Percentiles rank a stretch among this genome's conserved stretches.
Conservation (phyloP, 2,797 vertebrate genomes). For the Naso thynnoides region DNA sequence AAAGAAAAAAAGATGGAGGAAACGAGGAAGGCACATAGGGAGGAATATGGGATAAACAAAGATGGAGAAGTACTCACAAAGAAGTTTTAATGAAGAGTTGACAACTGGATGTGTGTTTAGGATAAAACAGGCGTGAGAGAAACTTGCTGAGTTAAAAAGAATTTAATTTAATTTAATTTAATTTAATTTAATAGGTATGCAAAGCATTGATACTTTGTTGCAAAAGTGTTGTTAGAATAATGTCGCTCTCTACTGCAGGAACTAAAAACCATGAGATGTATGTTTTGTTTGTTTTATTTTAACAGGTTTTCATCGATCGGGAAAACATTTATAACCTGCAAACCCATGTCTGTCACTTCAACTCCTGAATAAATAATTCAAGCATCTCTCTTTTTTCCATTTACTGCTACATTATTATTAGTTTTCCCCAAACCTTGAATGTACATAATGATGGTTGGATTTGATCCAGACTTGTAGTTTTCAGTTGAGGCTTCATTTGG, state of each 20-base stretch:
- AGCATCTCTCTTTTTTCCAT: constrained; percentile 5
- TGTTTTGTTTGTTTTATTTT: not conserved
- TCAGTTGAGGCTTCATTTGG: not conserved
- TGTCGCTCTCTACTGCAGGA: not conserved
- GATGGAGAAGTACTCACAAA: not conserved
- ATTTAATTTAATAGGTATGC: not conserved
- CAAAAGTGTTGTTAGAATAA: not conserved
- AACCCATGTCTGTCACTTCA: constrained; percentile 33
- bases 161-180: too few relatives aligned
- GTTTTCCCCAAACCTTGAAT: not conserved
- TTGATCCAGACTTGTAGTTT: not conserved
- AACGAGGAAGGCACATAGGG: not conserved
- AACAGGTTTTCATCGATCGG: constrained; percentile 21
- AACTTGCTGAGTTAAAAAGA: not conserved
- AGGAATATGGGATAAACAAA: constrained; percentile 1
- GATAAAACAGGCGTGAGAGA: not conserved
- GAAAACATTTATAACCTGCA: constrained; percentile 25
- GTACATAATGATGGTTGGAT: not conserved
- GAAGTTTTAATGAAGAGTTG: not conserved
- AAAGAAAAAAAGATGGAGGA: not conserved
- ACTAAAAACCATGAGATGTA: constrained; percentile 21
- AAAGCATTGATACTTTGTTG: not conserved
- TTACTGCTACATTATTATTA: not conserved
- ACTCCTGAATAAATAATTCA: constrained; percentile 54
- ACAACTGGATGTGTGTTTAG: not conserved